These are phyloP conservation scores for Xiphorhynchus erythropygius DNA, from an alignment of 2,797 vertebrate species.

Conservation along the genomic window DNA sequence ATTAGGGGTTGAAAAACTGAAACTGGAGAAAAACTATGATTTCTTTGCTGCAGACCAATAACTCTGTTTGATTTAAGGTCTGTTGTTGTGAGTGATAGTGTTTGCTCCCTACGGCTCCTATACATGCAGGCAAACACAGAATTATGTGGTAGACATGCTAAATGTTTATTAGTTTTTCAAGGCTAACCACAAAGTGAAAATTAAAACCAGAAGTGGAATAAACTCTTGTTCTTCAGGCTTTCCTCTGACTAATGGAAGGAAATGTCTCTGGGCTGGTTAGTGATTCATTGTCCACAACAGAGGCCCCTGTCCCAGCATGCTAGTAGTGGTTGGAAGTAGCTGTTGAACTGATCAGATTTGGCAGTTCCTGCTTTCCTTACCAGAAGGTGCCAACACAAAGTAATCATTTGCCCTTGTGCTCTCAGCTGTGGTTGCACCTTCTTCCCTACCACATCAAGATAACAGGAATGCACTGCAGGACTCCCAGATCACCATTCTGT, in stretches of 20 bases:
- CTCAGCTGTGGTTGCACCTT: not conserved
- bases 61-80: not conserved
- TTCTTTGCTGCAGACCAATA: not conserved
- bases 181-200: conserved; percentile 40
- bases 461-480: not conserved
- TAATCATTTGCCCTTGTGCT: not conserved
- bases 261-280: not conserved
- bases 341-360: not conserved
- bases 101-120: not conserved
- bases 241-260: not conserved
- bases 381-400: not conserved
- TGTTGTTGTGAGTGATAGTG: not conserved
- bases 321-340: not conserved
- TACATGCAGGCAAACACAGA: not conserved
- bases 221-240: not conserved
- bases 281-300: not conserved
- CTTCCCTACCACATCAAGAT: not conserved
- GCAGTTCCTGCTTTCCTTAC: not conserved
- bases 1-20: not conserved
- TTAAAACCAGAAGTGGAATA: conserved; percentile 13
- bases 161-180: conserved; percentile 45
- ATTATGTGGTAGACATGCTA: not conserved
- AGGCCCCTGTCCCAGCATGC: not conserved
- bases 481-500: not conserved
- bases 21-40: not conserved